Conservation (phyloP, 2,113 vertebrate species). For the Psophia crepitans region DNA sequence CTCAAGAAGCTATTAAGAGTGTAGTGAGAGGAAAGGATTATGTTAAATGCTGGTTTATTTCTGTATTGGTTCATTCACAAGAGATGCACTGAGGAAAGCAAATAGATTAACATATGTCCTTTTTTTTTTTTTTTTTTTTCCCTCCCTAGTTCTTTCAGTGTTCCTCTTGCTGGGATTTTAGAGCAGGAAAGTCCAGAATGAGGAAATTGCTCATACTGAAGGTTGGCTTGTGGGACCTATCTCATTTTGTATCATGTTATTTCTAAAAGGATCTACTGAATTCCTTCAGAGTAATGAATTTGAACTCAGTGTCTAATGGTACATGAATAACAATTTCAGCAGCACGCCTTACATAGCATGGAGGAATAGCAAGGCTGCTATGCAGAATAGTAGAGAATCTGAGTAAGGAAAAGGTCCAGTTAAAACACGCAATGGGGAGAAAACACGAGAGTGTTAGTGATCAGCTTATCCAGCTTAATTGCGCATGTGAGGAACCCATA, state of each 20-base stretch:
- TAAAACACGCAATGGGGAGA: not conserved
- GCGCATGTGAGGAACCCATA: not conserved
- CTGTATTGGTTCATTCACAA: not conserved
- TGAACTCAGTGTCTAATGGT: not conserved
- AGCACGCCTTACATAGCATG: not conserved
- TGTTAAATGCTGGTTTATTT: not conserved
- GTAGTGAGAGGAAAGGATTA: not conserved
- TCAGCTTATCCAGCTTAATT: not conserved
- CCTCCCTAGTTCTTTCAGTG: not conserved
- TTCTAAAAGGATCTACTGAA: not conserved
- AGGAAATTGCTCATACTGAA: not conserved
- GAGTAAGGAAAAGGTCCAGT: not conserved
- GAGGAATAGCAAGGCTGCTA: not conserved
- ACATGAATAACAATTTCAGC: not conserved
- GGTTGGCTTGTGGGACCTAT: not conserved
- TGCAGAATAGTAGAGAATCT: not conserved
- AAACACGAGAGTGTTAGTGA: not conserved
- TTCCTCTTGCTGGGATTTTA: not conserved
- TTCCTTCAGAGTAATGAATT: not conserved
- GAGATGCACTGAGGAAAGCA: not conserved
- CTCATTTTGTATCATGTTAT: not conserved
- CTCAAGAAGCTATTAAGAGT: conserved; percentile 20
- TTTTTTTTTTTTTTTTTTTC: not conserved
- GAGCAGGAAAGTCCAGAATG: not conserved
- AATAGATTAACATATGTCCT: not conserved